These are phyloP conservation scores for Odontothrips loti DNA, from an alignment of 2,888 invertebrate genomes.

Conservation along the genomic window DNA sequence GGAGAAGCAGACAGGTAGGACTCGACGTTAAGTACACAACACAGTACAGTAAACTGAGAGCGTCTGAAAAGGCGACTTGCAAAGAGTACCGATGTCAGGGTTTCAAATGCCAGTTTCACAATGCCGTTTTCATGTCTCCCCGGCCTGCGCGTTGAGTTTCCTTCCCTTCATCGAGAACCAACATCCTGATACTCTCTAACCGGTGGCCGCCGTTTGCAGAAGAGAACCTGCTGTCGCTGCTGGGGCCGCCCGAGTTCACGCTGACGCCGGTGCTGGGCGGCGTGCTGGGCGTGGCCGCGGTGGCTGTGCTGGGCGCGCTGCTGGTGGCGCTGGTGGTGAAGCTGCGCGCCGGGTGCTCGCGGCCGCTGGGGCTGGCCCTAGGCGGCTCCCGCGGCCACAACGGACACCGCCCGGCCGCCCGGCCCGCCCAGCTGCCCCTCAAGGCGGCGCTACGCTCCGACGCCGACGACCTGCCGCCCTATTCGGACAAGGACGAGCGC, in stretches of 20 bases:
- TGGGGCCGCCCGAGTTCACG: slow-evolving; percentile 33
- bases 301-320: slow-evolving; percentile 39
- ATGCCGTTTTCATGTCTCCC: too few relatives aligned
- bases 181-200: too few relatives aligned
- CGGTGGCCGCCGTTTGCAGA: background rate
- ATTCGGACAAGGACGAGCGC: slow-evolving; percentile 67
- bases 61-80: too few relatives aligned
- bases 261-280: slow-evolving; percentile 47
- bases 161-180: too few relatives aligned
- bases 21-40: too few relatives aligned
- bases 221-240: slow-evolving; percentile 9
- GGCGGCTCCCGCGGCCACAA: slow-evolving; percentile 28
- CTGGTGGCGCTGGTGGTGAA: slow-evolving; percentile 47
- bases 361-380: slow-evolving; percentile 29
- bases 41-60: too few relatives aligned
- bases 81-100: too few relatives aligned
- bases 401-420: slow-evolving; percentile 50
- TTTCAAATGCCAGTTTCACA: too few relatives aligned
- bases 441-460: slow-evolving; percentile 45
- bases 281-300: slow-evolving; percentile 46
- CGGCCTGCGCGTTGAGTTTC: too few relatives aligned
- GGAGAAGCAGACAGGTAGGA: slow-evolving; percentile 70
- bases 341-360: slow-evolving; percentile 41
- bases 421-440: slow-evolving; percentile 51
- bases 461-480: slow-evolving; percentile 55